Evolutionary conservation across 2,113 vertebrate species (phyloP), one percentile per base, ranked within the genome.

Genomic region (Cyprinodon variegatus): DNA sequence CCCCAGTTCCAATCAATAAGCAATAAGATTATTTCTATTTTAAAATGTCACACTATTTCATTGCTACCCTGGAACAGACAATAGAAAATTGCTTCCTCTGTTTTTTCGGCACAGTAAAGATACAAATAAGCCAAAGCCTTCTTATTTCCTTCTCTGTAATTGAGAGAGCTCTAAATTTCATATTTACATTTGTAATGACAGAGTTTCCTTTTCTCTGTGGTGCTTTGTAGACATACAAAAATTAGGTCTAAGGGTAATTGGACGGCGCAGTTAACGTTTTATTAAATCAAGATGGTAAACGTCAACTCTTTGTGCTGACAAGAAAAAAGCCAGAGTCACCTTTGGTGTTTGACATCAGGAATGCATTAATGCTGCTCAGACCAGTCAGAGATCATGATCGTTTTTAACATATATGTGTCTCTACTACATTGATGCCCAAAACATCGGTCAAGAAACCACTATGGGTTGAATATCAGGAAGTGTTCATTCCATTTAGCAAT

Each of bases 101-200:
- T 71, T 86, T 78, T 68, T 69, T 70, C 63, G 48, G 70, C 61
- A 59, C 67, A 45, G 50, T 17, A 29, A 61, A 39, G 79, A 17
- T 70, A 61, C 17, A 4, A 76, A 37, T 5, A 9, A 77, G 70
- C 65, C 22, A 72, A 77, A 75, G 73, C 66, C 12, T 81, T 70
- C 48, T 37, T 66, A 72, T 74, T 78, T n/a, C 68, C 70, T 36
- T 61, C 70, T 57, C 43, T 77, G 74, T 68, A 76, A 85, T 62
- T 62, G 70, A 75, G 59, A 78, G 39, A 2, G 38, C 65, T 46
- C 59, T 71, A 63, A 14, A 2, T 76, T 74, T 61, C 65, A 61
- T 81, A 73, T 88, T 87, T 86, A 72, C 84, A 75, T 84, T 76
- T 39, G 48, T 78, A 78, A 78, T 74, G 40, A 66, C 48, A 4